Conservation (phyloP, 1,140 invertebrate species). For the Bombus pyrosoma region DNA sequence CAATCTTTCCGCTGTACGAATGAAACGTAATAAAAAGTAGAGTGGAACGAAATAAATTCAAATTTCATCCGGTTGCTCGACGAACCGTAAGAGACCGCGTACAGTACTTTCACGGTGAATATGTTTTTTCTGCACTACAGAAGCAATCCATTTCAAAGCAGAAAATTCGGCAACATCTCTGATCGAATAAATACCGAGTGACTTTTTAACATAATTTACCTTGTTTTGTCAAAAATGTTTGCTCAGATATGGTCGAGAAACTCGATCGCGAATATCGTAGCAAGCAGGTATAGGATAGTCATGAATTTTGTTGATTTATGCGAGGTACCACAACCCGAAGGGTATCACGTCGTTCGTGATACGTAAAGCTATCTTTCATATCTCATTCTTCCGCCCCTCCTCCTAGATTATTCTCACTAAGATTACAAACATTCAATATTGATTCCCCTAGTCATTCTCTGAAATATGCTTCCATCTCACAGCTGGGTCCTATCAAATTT, state of each 20-base stretch:
- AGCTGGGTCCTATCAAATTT: slow-evolving; percentile 3
- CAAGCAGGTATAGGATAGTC: neutral
- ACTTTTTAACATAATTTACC: neutral
- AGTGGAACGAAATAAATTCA: neutral
- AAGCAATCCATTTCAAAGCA: neutral
- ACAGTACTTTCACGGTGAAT: slow-evolving; percentile 45
- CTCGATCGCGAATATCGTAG: neutral
- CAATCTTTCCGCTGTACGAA: neutral
- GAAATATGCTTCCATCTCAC: slow-evolving; percentile 5
- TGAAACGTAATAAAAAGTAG: neutral
- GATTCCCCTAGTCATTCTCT: neutral
- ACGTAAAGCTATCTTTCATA: slow-evolving; percentile 16
- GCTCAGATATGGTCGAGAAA: neutral
- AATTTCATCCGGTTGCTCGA: neutral
- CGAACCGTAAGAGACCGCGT: slow-evolving; percentile 6
- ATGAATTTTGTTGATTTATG: slow-evolving; percentile 28
- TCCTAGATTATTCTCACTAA: slow-evolving; percentile 5
- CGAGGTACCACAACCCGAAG: too few species aligned
- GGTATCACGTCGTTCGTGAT: slow-evolving; percentile 8
- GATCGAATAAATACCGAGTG: slow-evolving; percentile 33
- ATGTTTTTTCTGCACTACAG: neutral
- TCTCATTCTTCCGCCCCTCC: slow-evolving; percentile 16
- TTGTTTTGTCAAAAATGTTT: neutral
- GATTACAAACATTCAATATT: slow-evolving; percentile 26
- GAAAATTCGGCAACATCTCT: neutral